Evolutionary conservation across 2,113 vertebrate genomes (phyloP), one percentile per base, ranked within the genome.

Genomic region (Lynx canadensis): DNA sequence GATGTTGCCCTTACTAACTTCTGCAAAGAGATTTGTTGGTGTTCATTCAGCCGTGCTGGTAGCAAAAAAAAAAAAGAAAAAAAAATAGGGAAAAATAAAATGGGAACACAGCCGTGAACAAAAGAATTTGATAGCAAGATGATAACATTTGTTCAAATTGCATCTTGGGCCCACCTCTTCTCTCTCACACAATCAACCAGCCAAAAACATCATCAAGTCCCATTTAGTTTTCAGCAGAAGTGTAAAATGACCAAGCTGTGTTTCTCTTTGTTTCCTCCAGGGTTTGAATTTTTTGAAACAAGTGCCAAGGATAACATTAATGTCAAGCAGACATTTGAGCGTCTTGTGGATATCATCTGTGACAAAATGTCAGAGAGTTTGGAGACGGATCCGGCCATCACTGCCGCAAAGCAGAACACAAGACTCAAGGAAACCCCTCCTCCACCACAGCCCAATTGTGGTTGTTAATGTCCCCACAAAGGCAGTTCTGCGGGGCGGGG

Each of bases 261-360:
- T 97, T 87, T 96, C 25, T 97, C 91, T 97, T n/a, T 98, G 96
- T 98, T 92, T 79, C 95, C 89, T 96, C 63, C 96, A 99, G 99
- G 99, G 81, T 99, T 99, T 98, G 99, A 99, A 97, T 99, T 99
- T 99, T 99, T 99, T 91, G 99, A 99, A 99, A 99, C 99, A 84
- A 99, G 99, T 79, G 99, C 99, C 98, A 99, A 99, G 98, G 99
- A 99, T 98, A 99, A 99, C 98, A 97, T 99, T 97, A 99, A 99
- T 1, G 99, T 99, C 98, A 99, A 99, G 99, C 99, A 99, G 99
- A 99, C 99, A 0, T 99, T 99, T 74, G 99, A 99, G 97, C 99
- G 99, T 73, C 99, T 99, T 0, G 99, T 99, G 84, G 99, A 99
- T 98, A 99, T 99, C 98, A 99, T 99, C 99, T 99, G 99, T 4